Evolutionary conservation across 2,797 vertebrate genomes (phyloP).

Genomic region (Spinibarbus caldwelli): DNA sequence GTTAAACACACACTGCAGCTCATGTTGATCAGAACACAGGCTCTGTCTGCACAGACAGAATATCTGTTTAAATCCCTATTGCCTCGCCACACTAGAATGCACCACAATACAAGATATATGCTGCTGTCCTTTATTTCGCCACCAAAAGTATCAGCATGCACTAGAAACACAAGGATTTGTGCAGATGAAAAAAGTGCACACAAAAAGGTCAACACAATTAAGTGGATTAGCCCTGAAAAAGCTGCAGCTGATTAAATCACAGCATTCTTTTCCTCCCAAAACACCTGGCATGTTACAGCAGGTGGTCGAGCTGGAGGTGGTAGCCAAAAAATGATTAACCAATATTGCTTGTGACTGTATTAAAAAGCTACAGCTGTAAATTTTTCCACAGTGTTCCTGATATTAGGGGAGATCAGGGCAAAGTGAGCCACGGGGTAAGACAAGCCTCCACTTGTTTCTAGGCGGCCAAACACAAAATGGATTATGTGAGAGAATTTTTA

Average conservation of each 20-base stretch:
- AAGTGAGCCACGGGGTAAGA: neutral
- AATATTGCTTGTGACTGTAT: constrained; percentile 34
- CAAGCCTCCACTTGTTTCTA: neutral
- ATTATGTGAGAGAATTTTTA: neutral
- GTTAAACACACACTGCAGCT: constrained; percentile 43
- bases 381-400: neutral
- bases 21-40: constrained; percentile 40
- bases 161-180: neutral
- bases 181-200: constrained; percentile 9
- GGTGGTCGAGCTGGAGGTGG: constrained; percentile 22
- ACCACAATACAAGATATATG: neutral
- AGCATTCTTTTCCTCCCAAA: constrained; percentile 26
- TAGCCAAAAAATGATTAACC: constrained; percentile 18
- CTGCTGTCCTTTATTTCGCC: neutral
- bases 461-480: neutral
- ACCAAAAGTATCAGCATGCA: neutral
- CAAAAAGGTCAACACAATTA: constrained; percentile 39
- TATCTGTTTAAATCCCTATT: constrained; percentile 36
- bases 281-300: constrained; percentile 35
- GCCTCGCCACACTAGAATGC: constrained; percentile 7
- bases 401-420: neutral
- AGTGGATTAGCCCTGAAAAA: constrained; percentile 37
- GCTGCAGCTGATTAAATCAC: constrained; percentile 30
- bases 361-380: constrained; percentile 18
- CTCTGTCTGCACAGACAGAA: constrained; percentile 22